A percentile compares a stretch with the other conserved stretches of the same genome.
Conservation (phyloP, 2,113 vertebrate species). For the Ahaetulla prasina region DNA sequence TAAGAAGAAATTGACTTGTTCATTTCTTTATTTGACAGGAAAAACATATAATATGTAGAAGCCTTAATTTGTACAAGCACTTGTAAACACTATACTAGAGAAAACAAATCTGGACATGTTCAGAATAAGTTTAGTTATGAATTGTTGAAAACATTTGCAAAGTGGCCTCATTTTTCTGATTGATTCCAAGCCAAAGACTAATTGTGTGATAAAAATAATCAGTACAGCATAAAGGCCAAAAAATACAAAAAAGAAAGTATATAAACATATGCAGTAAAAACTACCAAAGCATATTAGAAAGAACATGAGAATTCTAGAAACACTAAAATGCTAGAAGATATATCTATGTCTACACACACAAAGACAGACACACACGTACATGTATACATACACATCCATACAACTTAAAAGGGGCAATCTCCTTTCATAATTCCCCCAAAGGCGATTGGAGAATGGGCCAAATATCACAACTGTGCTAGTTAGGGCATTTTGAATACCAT, state of each 20-base stretch:
- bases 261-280: background rate
- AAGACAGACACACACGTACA: background rate
- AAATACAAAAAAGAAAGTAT: background rate
- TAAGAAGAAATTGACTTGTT: conserved; percentile 26
- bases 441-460: background rate
- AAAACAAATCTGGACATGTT: background rate
- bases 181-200: background rate
- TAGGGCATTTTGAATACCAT: background rate
- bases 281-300: background rate
- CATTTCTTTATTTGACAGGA: background rate
- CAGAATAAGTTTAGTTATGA: background rate
- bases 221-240: background rate
- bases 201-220: background rate
- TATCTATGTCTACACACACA: background rate
- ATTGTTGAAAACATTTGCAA: background rate
- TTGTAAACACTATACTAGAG: background rate
- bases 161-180: background rate
- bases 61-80: background rate
- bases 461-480: background rate
- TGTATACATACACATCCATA: background rate
- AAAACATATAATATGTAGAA: background rate
- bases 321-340: background rate
- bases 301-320: background rate
- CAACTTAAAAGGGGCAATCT: background rate
- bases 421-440: background rate